A percentile compares a stretch with the other conserved stretches of the same genome.
phyloP scores from a whole-genome alignment of 2,113 vertebrate species.

The Pygoscelis antarcticus region DNA sequence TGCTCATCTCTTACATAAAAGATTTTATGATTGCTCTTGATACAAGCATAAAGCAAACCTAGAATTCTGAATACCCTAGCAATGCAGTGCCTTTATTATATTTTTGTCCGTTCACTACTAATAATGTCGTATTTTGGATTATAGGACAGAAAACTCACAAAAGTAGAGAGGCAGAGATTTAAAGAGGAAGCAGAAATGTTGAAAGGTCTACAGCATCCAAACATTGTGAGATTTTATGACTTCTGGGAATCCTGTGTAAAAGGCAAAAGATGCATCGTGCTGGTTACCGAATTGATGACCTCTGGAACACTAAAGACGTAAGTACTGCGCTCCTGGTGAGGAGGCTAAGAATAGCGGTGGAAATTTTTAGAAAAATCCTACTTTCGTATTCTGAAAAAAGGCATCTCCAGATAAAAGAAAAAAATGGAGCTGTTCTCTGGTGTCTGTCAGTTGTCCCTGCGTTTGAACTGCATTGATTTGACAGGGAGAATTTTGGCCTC shows the following conservation, averaged over 20 bases:
- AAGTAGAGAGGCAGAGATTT: constrained; percentile 92
- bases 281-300: constrained; percentile 97
- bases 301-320: constrained; percentile 98
- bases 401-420: constrained; percentile 18
- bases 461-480: background rate
- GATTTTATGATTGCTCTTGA: constrained; percentile 12
- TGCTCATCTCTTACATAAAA: constrained; percentile 26
- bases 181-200: constrained; percentile 98
- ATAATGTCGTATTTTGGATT: background rate
- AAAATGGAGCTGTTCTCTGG: constrained; percentile 39
- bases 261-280: constrained; percentile 93
- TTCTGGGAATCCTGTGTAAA: constrained; percentile 96
- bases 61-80: background rate
- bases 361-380: constrained; percentile 55
- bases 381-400: constrained; percentile 7
- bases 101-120: background rate
- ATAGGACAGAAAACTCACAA: constrained; percentile 94
- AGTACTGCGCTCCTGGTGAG: constrained; percentile 56
- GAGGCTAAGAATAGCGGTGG: background rate
- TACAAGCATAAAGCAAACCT: background rate
- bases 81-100: background rate
- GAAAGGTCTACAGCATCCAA: constrained; percentile 96
- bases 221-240: constrained; percentile 97
- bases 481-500: constrained; percentile 5
- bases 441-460: background rate